phyloP scores from a whole-genome alignment of 2,113 vertebrate genomes.

The Lepisosteus osseus region DNA sequence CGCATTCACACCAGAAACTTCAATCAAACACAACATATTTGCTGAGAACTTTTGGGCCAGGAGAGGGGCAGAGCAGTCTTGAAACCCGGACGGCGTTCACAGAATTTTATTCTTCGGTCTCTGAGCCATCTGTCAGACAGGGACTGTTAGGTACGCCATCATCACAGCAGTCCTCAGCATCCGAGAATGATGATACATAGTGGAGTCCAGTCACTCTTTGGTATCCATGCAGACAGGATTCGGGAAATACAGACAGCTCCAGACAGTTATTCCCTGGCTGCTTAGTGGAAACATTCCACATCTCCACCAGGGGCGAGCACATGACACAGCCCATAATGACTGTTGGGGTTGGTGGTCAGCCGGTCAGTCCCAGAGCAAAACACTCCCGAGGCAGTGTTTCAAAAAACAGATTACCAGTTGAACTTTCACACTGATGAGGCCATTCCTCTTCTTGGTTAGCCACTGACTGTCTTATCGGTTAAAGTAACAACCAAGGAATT shows the following conservation, averaged over 20 bases:
- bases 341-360: not conserved
- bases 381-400: too few relatives aligned
- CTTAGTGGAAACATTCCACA: slow-evolving; percentile 47
- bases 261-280: slow-evolving; percentile 37
- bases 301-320: slow-evolving; percentile 60
- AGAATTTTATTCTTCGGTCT: slow-evolving; percentile 31
- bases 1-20: too few relatives aligned
- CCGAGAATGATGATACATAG: slow-evolving; percentile 59
- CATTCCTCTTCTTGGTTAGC: too few relatives aligned
- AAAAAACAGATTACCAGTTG: too few relatives aligned
- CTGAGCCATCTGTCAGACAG: slow-evolving; percentile 46
- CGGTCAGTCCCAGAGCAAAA: too few relatives aligned
- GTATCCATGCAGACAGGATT: slow-evolving; percentile 41
- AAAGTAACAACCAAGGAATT: too few relatives aligned
- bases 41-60: too few relatives aligned
- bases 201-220: slow-evolving; percentile 53
- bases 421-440: too few relatives aligned
- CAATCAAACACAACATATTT: too few relatives aligned
- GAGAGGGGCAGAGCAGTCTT: too few relatives aligned
- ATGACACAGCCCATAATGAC: slow-evolving; percentile 50
- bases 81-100: too few relatives aligned
- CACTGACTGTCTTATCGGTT: too few relatives aligned
- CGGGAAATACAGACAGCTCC: slow-evolving; percentile 49
- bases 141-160: slow-evolving; percentile 47
- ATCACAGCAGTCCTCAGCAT: slow-evolving; percentile 51